phyloP scores from a whole-genome alignment of 2,888 invertebrate species.

The Mythimna lalbum region DNA sequence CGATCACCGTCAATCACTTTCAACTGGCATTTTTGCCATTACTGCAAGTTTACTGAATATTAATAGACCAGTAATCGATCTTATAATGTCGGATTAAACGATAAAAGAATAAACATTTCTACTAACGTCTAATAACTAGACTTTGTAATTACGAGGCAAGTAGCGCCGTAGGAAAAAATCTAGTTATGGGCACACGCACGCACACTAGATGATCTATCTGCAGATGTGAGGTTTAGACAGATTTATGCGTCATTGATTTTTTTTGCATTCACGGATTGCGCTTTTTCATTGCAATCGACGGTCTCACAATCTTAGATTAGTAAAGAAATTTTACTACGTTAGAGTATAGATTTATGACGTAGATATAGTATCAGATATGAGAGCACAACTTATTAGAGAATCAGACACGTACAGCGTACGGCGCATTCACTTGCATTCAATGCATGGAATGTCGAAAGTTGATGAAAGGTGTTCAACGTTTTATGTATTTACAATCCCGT shows the following conservation, averaged over 20 bases:
- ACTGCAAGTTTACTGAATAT: constrained; percentile 69
- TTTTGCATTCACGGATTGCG: constrained; percentile 39
- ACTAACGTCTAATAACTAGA: constrained; percentile 69
- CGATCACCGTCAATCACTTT: constrained; percentile 63
- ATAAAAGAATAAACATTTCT: constrained; percentile 66
- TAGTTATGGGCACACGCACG: constrained; percentile 70
- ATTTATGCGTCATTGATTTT: constrained; percentile 61
- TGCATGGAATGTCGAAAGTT: constrained; percentile 49
- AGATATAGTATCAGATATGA: constrained; percentile 29
- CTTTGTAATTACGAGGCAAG: constrained; percentile 77
- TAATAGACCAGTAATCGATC: constrained; percentile 69
- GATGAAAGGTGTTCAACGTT: constrained; percentile 41
- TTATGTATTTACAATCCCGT: constrained; percentile 43
- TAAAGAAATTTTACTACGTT: constrained; percentile 36
- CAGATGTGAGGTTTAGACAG: constrained; percentile 73
- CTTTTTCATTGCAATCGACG: constrained; percentile 42
- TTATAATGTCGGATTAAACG: constrained; percentile 69
- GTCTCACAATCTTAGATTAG: constrained; percentile 34
- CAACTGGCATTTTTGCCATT: constrained; percentile 67
- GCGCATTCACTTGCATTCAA: constrained; percentile 14
- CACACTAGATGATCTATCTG: constrained; percentile 74
- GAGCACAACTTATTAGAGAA: constrained; percentile 34
- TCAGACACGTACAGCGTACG: constrained; percentile 30
- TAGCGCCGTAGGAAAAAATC: constrained; percentile 78
- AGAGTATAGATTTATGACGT: constrained; percentile 29